phyloP scores from a whole-genome alignment of 2,888 invertebrate genomes.

The Mythimna lalbum region DNA sequence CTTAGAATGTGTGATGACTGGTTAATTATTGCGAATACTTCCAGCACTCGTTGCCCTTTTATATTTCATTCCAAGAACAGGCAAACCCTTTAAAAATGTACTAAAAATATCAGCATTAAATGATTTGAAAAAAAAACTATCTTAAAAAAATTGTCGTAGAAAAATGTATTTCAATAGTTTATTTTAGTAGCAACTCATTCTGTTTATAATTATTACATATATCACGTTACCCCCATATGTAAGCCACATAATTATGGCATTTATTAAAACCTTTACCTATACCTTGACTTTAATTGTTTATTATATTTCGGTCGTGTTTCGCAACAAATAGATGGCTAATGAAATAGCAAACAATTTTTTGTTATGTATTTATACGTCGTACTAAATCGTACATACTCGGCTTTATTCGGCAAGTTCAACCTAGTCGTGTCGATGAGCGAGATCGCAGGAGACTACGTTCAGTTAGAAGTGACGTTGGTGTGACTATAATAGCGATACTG shows the following conservation, averaged over 20 bases:
- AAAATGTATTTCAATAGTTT: constrained; percentile 1
- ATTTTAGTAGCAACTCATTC: constrained; percentile 7
- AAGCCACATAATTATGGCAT: constrained; percentile 36
- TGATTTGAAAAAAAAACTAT: background rate
- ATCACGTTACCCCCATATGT: constrained; percentile 11
- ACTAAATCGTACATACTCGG: constrained; percentile 81
- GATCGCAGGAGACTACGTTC: constrained; percentile 79
- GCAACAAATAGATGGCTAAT: constrained; percentile 76
- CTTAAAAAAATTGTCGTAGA: background rate
- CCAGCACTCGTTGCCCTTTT: background rate
- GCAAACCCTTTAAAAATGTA: background rate
- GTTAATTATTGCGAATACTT: constrained; percentile 9
- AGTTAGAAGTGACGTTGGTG: constrained; percentile 80
- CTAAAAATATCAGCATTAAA: background rate
- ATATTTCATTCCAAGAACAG: background rate
- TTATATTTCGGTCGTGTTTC: constrained; percentile 70
- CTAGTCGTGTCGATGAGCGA: constrained; percentile 81
- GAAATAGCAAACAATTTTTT: constrained; percentile 76
- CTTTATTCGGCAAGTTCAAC: constrained; percentile 77
- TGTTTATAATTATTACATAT: background rate
- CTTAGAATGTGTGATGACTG: background rate
- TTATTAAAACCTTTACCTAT: constrained; percentile 41
- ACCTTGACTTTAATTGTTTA: constrained; percentile 57
- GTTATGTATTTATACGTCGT: constrained; percentile 74
- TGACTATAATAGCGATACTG: constrained; percentile 83